Conservation (phyloP, 2,888 invertebrate genomes). For the Nomada flava region DNA sequence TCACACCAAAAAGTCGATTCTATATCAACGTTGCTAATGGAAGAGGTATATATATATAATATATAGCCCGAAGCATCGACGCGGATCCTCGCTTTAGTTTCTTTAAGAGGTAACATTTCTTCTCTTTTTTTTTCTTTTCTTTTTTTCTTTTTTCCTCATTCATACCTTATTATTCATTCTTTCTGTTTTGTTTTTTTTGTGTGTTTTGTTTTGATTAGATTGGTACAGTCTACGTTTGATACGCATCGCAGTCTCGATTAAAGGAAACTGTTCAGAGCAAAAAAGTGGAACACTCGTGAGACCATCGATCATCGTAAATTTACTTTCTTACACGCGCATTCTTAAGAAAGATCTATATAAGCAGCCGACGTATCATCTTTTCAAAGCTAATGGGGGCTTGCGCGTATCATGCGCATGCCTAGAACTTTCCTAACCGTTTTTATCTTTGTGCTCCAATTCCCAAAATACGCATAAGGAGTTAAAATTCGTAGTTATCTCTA, state of each 20-base stretch:
- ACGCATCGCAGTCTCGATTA: slow-evolving; percentile 81
- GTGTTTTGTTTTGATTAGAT: slow-evolving; percentile 83
- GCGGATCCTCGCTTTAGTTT: slow-evolving; percentile 78
- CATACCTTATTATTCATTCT: slow-evolving; percentile 49
- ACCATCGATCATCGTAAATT: slow-evolving; percentile 64
- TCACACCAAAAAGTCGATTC: slow-evolving; percentile 57
- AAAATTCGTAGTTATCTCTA: slow-evolving; percentile 16
- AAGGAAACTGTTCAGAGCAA: slow-evolving; percentile 80
- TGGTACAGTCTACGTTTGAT: slow-evolving; percentile 84
- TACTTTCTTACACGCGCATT: slow-evolving; percentile 53
- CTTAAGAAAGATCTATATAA: slow-evolving; percentile 48
- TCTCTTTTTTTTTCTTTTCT: slow-evolving; percentile 43
- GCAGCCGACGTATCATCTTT: slow-evolving; percentile 33
- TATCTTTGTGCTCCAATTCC: slow-evolving; percentile 42
- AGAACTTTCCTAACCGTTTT: slow-evolving; percentile 1
- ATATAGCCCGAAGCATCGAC: slow-evolving; percentile 79
- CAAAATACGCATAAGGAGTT: slow-evolving; percentile 19
- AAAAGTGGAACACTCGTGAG: slow-evolving; percentile 81
- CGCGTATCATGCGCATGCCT: slow-evolving; percentile 32
- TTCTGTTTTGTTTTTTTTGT: slow-evolving; percentile 53
- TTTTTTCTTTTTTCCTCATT: slow-evolving; percentile 66
- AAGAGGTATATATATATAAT: slow-evolving; percentile 65
- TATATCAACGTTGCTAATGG: slow-evolving; percentile 51
- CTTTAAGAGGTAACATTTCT: slow-evolving; percentile 69
- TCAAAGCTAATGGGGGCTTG: slow-evolving; percentile 42